Percentiles rank a stretch among this genome's conserved stretches.
Conservation (phyloP, 2,888 invertebrate genomes). For the Zaprionus bogoriensis region DNA sequence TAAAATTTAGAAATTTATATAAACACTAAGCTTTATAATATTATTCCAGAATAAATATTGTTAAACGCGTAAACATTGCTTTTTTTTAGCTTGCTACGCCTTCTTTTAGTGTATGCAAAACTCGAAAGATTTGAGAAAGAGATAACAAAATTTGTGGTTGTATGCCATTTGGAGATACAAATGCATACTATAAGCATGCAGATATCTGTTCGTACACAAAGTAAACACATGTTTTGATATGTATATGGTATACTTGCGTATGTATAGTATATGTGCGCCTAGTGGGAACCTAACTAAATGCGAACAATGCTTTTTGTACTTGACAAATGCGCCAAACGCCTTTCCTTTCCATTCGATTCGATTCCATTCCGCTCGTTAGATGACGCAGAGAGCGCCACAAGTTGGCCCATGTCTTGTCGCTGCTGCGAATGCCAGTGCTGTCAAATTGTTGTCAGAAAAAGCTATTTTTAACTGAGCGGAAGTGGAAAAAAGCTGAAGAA, state of each 20-base stretch:
- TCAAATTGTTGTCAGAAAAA: too few relatives aligned
- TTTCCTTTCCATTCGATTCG: slow-evolving; percentile 8
- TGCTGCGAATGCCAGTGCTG: too few relatives aligned
- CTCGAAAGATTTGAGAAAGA: not conserved
- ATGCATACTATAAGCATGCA: not conserved
- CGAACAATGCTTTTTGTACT: slow-evolving; percentile 27
- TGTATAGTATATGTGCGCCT: not conserved
- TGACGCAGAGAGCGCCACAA: slow-evolving; percentile 25
- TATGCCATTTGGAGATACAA: not conserved
- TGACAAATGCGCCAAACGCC: slow-evolving; percentile 25
- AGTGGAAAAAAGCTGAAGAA: too few relatives aligned
- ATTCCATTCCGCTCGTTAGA: slow-evolving; percentile 3
- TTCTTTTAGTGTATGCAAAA: not conserved
- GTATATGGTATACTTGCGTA: not conserved
- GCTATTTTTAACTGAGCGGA: too few relatives aligned
- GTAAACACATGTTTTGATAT: not conserved
- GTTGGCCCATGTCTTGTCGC: not conserved
- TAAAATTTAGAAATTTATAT: too few relatives aligned
- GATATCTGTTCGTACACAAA: not conserved
- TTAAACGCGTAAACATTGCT: too few relatives aligned
- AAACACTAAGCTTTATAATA: too few relatives aligned
- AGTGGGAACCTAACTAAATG: slow-evolving; percentile 15
- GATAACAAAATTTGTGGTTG: not conserved
- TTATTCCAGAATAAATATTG: too few relatives aligned
- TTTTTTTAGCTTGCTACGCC: not conserved